Evolutionary conservation across 2,113 vertebrate genomes (phyloP), one percentile per base, ranked within the genome.

Genomic region (Mungos mungo): DNA sequence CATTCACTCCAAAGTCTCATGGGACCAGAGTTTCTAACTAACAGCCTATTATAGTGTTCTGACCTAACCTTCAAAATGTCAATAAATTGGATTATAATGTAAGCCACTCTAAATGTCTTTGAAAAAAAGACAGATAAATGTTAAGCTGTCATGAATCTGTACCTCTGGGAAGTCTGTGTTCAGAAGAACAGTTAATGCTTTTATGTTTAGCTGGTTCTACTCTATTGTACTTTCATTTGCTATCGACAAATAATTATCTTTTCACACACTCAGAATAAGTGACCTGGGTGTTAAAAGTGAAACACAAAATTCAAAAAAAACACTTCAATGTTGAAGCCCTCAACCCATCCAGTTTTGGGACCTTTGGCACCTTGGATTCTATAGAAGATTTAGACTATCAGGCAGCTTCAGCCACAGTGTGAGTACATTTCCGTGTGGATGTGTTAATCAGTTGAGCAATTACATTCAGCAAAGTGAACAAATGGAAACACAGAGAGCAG

Each of bases 81-180:
- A 87, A 50, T 96, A 97, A 90, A 95, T 93, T 90, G 90, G 50
- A 97, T 96, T 93, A 95, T 90, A 94, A 92, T 69, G 21, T 95
- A 92, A 95, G 38, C 71, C 35, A 79, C 93, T 90, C 86, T 89
- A 97, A 93, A 96, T 81, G 92, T 88, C 83, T 98, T 69, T 96
- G 80, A 95, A 96, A 90, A 90, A 86, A 83, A 96, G 90, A 95
- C 25, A 93, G 63, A 80, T 92, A n/a, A 93, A 71, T 80, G 72
- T 35, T 89, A 47, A 5, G 9, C 81, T 93, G 11, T 88, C 85
- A 23, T 45, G 38, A 95, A 84, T 45, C 81, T 50, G 10, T 66
- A 71, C 83, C 83, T 90, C 65, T 93, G 57, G 74, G 80, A 95
- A 92, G 80, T 87, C 47, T 93, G 27, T 63, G 35, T 95, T 93